Percentiles rank a stretch among this genome's conserved stretches.
Evolutionary conservation across 2,797 vertebrate species (phyloP).

Genomic region (Enteromius unitaeniatus): DNA sequence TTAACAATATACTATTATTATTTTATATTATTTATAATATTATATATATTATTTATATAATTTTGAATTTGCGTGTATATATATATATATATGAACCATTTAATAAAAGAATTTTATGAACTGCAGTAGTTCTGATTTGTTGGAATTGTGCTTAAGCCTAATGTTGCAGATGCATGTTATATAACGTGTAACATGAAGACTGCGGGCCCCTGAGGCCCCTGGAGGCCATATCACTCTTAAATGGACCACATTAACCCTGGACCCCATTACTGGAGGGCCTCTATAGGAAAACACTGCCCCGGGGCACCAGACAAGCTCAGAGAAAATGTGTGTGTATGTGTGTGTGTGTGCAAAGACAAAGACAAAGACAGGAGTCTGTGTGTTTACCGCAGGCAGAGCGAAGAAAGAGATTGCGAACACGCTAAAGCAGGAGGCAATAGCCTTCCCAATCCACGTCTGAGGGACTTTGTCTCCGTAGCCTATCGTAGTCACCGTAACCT

Average conservation of each 20-base stretch:
- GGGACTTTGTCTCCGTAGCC: conserved; percentile 93
- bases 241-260: conserved; percentile 62
- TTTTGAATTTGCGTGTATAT: background rate
- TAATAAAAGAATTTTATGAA: background rate
- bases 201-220: conserved; percentile 46
- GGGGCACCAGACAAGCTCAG: conserved; percentile 45
- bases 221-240: conserved; percentile 56
- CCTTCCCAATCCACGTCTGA: conserved; percentile 92
- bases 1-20: too few relatives aligned
- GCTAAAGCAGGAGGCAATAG: conserved; percentile 92
- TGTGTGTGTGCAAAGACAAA: background rate
- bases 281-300: conserved; percentile 56
- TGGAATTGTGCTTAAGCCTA: background rate
- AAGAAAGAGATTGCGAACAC: conserved; percentile 94
- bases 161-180: conserved; percentile 53
- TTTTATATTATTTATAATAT: too few relatives aligned
- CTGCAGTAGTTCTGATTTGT: background rate
- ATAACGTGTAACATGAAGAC: conserved; percentile 59
- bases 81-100: too few relatives aligned
- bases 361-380: conserved; percentile 7
- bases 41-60: too few relatives aligned
- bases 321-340: conserved; percentile 36
- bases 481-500: conserved; percentile 91
- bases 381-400: conserved; percentile 89
- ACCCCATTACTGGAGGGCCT: conserved; percentile 61